A percentile compares a stretch with the other conserved stretches of the same genome.
phyloP scores from a whole-genome alignment of 2,888 invertebrate genomes.

The Cepaea hortensis region DNA sequence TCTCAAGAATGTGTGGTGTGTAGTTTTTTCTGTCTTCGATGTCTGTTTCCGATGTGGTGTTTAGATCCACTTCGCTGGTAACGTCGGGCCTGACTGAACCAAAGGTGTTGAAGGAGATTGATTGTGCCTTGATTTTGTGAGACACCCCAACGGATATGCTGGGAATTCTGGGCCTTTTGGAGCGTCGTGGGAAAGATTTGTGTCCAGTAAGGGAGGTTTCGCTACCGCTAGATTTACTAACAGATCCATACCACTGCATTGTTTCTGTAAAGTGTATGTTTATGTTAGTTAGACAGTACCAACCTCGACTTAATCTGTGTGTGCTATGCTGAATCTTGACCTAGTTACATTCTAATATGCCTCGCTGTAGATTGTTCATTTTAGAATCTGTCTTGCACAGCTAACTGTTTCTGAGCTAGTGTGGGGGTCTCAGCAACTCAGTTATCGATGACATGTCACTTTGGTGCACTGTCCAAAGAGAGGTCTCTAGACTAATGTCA shows the following conservation, averaged over 20 bases:
- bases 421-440: too few relatives aligned
- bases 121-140: slow-evolving; percentile 38
- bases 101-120: slow-evolving; percentile 45
- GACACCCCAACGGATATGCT: slow-evolving; percentile 39
- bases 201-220: background rate
- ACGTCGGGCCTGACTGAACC: slow-evolving; percentile 44
- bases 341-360: too few relatives aligned
- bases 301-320: too few relatives aligned
- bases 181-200: background rate
- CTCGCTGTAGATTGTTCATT: too few relatives aligned
- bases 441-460: too few relatives aligned
- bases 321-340: too few relatives aligned
- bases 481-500: too few relatives aligned
- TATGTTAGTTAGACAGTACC: too few relatives aligned
- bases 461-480: too few relatives aligned
- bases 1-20: slow-evolving; percentile 43
- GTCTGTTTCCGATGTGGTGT: slow-evolving; percentile 46
- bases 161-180: slow-evolving; percentile 3
- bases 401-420: too few relatives aligned
- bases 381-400: too few relatives aligned
- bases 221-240: slow-evolving; percentile 1
- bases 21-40: slow-evolving; percentile 29
- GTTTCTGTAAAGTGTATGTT: background rate
- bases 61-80: slow-evolving; percentile 47
- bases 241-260: slow-evolving; percentile 31